These are phyloP conservation scores for Plagiodera versicolora DNA, from an alignment of 2,888 invertebrate species.

Conservation along the genomic window DNA sequence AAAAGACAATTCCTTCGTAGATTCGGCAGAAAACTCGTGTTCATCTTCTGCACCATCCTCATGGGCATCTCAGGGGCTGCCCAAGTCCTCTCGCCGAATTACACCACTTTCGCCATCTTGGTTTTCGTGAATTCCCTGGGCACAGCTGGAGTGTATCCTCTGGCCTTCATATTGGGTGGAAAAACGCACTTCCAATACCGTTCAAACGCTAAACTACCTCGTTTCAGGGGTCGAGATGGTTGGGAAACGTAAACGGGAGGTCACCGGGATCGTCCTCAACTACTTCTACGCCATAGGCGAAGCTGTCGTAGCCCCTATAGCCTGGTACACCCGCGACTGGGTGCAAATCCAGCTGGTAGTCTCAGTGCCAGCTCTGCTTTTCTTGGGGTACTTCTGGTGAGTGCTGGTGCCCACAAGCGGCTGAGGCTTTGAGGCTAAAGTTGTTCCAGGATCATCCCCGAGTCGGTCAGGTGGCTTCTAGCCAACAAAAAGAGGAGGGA, in stretches of 20 bases:
- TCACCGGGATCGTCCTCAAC: constrained; percentile 64
- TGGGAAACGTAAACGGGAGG: constrained; percentile 63
- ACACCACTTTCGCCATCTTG: constrained; percentile 58
- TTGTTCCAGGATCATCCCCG: constrained; percentile 59
- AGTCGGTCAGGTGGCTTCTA: constrained; percentile 68
- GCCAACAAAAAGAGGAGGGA: constrained; percentile 59
- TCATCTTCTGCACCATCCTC: constrained; percentile 60
- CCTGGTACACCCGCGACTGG: constrained; percentile 65
- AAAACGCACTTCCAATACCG: not conserved
- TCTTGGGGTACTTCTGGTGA: constrained; percentile 63
- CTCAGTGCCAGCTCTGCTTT: constrained; percentile 63
- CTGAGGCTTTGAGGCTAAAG: not conserved
- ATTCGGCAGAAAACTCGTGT: constrained; percentile 63
- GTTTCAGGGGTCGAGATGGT: constrained; percentile 65
- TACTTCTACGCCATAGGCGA: constrained; percentile 69
- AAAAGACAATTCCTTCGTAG: constrained; percentile 52
- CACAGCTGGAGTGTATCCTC: constrained; percentile 63
- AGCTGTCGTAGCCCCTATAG: constrained; percentile 62
- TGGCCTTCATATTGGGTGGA: constrained; percentile 62
- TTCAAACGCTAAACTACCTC: not conserved
- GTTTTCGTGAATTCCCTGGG: constrained; percentile 63
- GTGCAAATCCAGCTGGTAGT: constrained; percentile 60
- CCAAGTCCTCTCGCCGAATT: constrained; percentile 59
- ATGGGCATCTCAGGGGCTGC: constrained; percentile 62
- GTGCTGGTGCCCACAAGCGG: constrained; percentile 6